Evolutionary conservation across 2,888 invertebrate species (phyloP).

Genomic region (Macrophya alboannulata): DNA sequence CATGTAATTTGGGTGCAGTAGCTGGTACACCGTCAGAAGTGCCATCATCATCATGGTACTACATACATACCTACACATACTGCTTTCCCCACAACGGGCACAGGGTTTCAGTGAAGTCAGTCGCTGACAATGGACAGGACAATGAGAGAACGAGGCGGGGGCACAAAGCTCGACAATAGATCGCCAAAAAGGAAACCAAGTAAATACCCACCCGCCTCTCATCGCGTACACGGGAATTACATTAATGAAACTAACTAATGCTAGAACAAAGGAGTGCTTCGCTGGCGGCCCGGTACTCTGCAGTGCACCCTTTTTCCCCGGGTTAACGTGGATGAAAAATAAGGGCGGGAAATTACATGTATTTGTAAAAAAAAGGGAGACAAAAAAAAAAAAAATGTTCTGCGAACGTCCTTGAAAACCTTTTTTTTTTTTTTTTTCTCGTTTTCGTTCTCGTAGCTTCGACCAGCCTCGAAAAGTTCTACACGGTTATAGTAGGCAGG

Average conservation of each 20-base stretch:
- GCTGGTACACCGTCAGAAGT: slow-evolving; percentile 2
- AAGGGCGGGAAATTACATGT: background rate
- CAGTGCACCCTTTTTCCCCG: slow-evolving; percentile 4
- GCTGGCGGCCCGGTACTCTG: slow-evolving; percentile 42
- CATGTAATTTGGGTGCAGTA: background rate
- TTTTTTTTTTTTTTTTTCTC: background rate
- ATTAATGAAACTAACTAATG: slow-evolving; percentile 74
- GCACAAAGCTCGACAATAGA: slow-evolving; percentile 73
- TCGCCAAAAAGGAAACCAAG: slow-evolving; percentile 76
- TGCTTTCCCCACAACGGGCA: slow-evolving; percentile 50
- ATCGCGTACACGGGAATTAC: slow-evolving; percentile 71
- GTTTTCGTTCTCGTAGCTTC: background rate
- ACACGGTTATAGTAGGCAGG: background rate
- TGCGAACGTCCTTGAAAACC: background rate
- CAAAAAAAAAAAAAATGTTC: background rate
- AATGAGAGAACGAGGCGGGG: slow-evolving; percentile 67
- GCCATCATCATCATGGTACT: slow-evolving; percentile 23
- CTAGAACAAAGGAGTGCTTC: slow-evolving; percentile 69
- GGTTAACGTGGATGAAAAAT: slow-evolving; percentile 25
- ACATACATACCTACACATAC: slow-evolving; percentile 8
- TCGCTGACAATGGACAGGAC: slow-evolving; percentile 70
- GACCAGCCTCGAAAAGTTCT: background rate
- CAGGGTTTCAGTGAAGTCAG: slow-evolving; percentile 68
- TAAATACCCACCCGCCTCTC: slow-evolving; percentile 70
- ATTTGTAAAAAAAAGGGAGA: background rate